Evolutionary conservation across 2,797 vertebrate genomes (phyloP), one percentile per base, ranked within the genome.

Genomic region (Sarcophilus harrisii): DNA sequence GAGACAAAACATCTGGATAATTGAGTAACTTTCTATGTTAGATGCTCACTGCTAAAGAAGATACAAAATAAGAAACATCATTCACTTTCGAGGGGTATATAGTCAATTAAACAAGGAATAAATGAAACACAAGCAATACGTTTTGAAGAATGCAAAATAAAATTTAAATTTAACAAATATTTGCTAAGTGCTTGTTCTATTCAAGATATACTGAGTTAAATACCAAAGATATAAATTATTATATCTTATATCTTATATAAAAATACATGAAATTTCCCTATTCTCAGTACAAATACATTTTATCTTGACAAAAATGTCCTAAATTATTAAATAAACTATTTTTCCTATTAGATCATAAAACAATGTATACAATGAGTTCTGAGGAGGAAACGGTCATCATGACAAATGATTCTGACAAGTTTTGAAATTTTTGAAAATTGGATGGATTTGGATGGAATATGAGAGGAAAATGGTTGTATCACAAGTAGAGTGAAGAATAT

Each of bases 1-100:
- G 95, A 91, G 95, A 52, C 59, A 95, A 92, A 96, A 93, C 73
- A 95, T 93, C 92, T 97, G 87, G 60, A 92, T 95, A 94, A 96
- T 38, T 95, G 90, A 95, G 96, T 90, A 92, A n/a, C 38, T 73
- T 45, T 89, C 66, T 81, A 18, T 57, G 24, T 91, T 90, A n/a
- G 52, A 52, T 24, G 21, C 62, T 91, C 28, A 58, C 91, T 91
- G 94, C 95, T 91, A 87, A n/a, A 18, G 21, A 81, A 81, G 18
- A 45, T 81, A 81, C 66, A 81, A 81, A 73, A 29, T 21, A 73
- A 81, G 32, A 81, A 38, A 16, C 62, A 66, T 62, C 66, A 38
- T 81, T 81, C 66, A 10, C 38, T 81, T 81, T 81, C 18, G 38
- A 81, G n/a, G 18, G n/a, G 66, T 81, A 9, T 81, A 81, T 5